A percentile compares a stretch with the other conserved stretches of the same genome.
These are phyloP conservation scores for Vidua chalybeata DNA, from an alignment of 2,113 vertebrate genomes.

Conservation along the genomic window DNA sequence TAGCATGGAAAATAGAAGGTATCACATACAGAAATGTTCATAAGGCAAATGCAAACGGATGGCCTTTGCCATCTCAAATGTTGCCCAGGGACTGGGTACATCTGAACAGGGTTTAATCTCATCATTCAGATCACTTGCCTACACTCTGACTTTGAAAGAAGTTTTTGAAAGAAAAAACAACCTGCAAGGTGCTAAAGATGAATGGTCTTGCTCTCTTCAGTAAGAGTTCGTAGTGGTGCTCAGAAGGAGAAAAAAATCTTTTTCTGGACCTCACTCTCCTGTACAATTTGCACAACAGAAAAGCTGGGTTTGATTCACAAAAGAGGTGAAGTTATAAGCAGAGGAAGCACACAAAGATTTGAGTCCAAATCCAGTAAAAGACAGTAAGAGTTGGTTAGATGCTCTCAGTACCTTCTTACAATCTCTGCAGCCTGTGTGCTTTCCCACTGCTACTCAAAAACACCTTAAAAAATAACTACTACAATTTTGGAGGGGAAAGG, in stretches of 20 bases:
- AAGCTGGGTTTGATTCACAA: slow-evolving; percentile 15
- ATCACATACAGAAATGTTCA: not conserved
- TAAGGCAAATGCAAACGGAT: accelerated
- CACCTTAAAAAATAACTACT: not conserved
- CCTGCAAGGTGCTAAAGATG: not conserved
- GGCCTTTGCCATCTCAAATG: not conserved
- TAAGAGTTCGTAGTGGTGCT: not conserved
- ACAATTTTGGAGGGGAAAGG: not conserved
- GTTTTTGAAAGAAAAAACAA: slow-evolving; percentile 37
- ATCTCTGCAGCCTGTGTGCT: not conserved
- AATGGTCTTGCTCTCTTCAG: slow-evolving; percentile 19
- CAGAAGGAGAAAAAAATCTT: not conserved
- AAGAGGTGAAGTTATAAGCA: not conserved
- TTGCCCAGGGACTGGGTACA: not conserved
- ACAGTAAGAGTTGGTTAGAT: not conserved
- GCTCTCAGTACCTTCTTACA: not conserved
- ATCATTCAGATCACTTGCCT: not conserved
- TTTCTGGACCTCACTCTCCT: not conserved
- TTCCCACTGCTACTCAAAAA: slow-evolving; percentile 15
- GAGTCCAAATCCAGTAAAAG: not conserved
- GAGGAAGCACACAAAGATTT: not conserved
- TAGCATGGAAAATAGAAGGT: not conserved
- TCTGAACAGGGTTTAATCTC: not conserved
- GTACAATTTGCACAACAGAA: slow-evolving; percentile 12
- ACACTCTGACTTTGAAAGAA: not conserved